Evolutionary conservation across 1,140 invertebrate genomes (phyloP).

Genomic region (Belonocnema kinseyi): DNA sequence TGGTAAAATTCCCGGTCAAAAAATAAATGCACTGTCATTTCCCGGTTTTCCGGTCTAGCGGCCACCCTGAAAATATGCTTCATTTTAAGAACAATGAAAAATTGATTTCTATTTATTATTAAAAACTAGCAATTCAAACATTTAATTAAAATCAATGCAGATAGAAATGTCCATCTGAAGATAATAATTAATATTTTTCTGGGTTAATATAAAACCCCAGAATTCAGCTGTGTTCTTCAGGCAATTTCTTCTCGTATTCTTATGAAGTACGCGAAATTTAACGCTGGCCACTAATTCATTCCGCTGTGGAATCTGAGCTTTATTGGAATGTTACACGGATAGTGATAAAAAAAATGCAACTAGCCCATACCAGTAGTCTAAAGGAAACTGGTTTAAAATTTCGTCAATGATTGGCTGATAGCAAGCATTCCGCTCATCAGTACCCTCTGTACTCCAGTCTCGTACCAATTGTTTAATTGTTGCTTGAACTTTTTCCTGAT

Average conservation of each 20-base stretch:
- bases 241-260: background rate
- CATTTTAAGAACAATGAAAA: background rate
- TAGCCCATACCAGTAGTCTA: conserved; percentile 72
- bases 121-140: no score
- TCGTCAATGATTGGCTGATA: conserved; percentile 94
- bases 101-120: background rate
- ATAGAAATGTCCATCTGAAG: no score
- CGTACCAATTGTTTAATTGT: conserved; percentile 96
- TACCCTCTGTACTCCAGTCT: conserved; percentile 94
- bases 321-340: background rate
- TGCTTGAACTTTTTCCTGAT: conserved; percentile 92
- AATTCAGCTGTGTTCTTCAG: no score
- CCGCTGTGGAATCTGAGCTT: background rate
- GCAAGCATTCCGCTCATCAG: conserved; percentile 88
- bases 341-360: conserved; percentile 3
- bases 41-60: no score
- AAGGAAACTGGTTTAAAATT: conserved; percentile 85
- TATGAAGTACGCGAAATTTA: conserved; percentile 29
- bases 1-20: no score
- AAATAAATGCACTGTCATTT: no score
- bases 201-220: no score
- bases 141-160: no score
- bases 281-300: background rate
- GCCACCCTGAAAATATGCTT: no score
- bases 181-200: no score